These are phyloP conservation scores for Gavia stellata DNA, from an alignment of 2,113 vertebrate genomes.

Conservation along the genomic window DNA sequence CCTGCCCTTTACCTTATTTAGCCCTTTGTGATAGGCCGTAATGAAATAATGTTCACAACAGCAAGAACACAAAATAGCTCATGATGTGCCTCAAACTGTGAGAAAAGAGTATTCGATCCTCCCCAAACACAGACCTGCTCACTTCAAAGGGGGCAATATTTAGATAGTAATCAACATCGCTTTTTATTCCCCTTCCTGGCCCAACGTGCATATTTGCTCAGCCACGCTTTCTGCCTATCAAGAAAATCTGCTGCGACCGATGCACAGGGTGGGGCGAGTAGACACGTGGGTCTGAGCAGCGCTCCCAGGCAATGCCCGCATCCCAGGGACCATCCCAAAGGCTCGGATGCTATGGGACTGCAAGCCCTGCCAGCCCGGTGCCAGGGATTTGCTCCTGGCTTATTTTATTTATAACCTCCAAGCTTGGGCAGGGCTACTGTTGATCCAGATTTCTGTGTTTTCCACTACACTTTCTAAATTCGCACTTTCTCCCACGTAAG, in stretches of 20 bases:
- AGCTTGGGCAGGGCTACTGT: not conserved
- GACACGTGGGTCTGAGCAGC: accelerated
- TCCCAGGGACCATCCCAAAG: not conserved
- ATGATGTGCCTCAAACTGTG: slow-evolving; percentile 40
- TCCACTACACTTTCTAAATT: not conserved
- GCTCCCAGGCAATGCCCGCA: not conserved
- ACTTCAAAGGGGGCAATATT: slow-evolving; percentile 12
- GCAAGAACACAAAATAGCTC: slow-evolving; percentile 51
- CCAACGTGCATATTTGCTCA: not conserved
- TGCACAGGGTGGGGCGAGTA: accelerated
- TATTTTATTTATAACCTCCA: not conserved
- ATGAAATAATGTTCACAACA: not conserved
- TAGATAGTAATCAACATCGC: not conserved
- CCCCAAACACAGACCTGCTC: slow-evolving; percentile 25
- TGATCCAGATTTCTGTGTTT: not conserved
- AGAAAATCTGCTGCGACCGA: accelerated
- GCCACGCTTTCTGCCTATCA: not conserved
- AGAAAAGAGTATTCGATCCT: not conserved
- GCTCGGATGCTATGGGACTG: accelerated
- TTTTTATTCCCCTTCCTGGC: not conserved
- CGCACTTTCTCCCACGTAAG: not conserved
- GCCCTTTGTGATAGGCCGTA: not conserved
- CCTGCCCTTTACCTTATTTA: slow-evolving; percentile 49
- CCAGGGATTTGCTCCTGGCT: not conserved
- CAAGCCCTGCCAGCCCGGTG: not conserved